phyloP scores from a whole-genome alignment of 2,113 vertebrate genomes.

The Ivindomyrus marchei region DNA sequence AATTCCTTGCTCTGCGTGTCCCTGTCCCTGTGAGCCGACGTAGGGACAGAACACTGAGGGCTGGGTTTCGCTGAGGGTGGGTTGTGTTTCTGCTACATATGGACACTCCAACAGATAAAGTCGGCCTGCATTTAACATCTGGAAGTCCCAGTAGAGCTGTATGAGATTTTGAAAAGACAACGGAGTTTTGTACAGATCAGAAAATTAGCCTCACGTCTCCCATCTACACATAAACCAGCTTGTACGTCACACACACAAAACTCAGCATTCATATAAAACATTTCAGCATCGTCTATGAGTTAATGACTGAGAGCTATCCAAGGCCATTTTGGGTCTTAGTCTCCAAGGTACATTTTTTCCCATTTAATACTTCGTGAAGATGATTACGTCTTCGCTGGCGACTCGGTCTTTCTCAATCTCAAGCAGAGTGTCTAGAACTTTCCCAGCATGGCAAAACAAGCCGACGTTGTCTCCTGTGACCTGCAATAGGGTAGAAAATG shows the following conservation, averaged over 20 bases:
- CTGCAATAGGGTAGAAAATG: constrained; percentile 34
- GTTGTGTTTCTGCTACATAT: neutral
- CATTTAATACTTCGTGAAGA: neutral
- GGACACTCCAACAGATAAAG: neutral
- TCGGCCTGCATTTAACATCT: constrained; percentile 47
- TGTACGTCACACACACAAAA: neutral
- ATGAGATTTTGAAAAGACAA: constrained; percentile 10
- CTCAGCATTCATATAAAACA: neutral
- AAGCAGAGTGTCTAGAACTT: constrained; percentile 54
- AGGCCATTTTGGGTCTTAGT: neutral
- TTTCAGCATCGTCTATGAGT: neutral
- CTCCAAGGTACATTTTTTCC: neutral
- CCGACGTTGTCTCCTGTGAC: constrained; percentile 36
- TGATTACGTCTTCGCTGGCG: constrained; percentile 48
- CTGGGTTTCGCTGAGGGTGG: neutral
- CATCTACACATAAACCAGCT: neutral
- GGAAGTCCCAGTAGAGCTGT: constrained; percentile 58
- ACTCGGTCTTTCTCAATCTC: constrained; percentile 54
- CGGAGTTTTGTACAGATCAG: neutral
- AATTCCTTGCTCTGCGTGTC: neutral
- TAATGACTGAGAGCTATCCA: neutral
- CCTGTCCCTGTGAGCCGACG: neutral
- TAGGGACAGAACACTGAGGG: neutral
- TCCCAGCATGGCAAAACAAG: constrained; percentile 47
- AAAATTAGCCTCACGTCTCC: neutral